A percentile compares a stretch with the other conserved stretches of the same genome.
Evolutionary conservation across 2,888 invertebrate genomes (phyloP).

Genomic region (Drosophila mercatorum): DNA sequence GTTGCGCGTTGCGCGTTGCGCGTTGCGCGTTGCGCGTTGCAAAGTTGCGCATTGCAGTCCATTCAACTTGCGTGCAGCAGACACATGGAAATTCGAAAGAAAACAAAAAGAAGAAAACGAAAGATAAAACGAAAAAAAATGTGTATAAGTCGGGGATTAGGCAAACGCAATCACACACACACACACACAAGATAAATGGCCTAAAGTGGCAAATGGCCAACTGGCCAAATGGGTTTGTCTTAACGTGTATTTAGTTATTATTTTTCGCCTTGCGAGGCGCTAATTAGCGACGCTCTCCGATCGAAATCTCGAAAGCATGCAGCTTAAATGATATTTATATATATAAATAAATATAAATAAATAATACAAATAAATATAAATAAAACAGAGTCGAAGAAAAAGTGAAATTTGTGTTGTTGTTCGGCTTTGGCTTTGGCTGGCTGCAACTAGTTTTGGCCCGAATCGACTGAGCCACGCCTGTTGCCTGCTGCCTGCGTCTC

Average conservation of each 20-base stretch:
- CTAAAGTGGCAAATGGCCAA: slow-evolving; percentile 29
- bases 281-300: slow-evolving; percentile 54
- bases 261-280: slow-evolving; percentile 21
- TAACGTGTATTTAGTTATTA: slow-evolving; percentile 21
- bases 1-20: neutral
- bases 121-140: neutral
- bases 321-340: slow-evolving; percentile 17
- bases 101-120: slow-evolving; percentile 1
- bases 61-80: slow-evolving; percentile 33
- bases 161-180: slow-evolving; percentile 14
- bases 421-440: slow-evolving; percentile 9
- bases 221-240: slow-evolving; percentile 22
- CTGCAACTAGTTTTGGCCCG: slow-evolving; percentile 52
- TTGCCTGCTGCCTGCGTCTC: neutral
- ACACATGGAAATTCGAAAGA: slow-evolving; percentile 12
- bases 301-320: slow-evolving; percentile 32
- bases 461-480: neutral
- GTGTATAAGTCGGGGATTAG: slow-evolving; percentile 21
- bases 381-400: slow-evolving; percentile 49
- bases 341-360: slow-evolving; percentile 8
- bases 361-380: slow-evolving; percentile 9
- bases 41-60: slow-evolving; percentile 16
- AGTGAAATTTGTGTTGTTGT: slow-evolving; percentile 62
- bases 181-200: slow-evolving; percentile 26
- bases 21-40: neutral